These are phyloP conservation scores for Nothura maculosa DNA, from an alignment of 2,797 vertebrate species.

Conservation along the genomic window DNA sequence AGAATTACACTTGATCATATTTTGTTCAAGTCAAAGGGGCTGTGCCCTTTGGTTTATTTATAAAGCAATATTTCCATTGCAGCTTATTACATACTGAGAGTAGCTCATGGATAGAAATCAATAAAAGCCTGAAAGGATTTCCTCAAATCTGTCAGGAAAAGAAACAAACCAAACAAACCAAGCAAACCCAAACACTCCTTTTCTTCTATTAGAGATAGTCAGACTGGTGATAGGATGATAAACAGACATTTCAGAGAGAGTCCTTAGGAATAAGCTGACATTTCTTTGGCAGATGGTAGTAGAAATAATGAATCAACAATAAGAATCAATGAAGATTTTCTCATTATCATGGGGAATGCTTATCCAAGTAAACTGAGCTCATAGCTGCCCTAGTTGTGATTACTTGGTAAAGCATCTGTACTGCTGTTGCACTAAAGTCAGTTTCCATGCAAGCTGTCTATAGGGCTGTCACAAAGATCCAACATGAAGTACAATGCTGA, in stretches of 20 bases:
- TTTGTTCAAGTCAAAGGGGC: background rate
- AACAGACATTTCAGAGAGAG: background rate
- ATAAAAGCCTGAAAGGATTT: background rate
- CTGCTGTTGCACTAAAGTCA: background rate
- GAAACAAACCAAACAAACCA: too few species aligned
- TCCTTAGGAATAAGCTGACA: background rate
- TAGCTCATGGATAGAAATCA: background rate
- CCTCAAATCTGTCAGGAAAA: background rate
- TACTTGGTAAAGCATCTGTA: background rate
- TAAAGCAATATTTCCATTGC: conserved; percentile 8
- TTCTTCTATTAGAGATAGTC: background rate
- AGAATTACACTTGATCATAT: background rate
- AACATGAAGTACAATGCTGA: background rate
- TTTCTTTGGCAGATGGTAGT: background rate
- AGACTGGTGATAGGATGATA: too few species aligned
- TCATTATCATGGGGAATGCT: background rate
- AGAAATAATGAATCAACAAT: background rate
- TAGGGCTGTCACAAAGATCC: background rate
- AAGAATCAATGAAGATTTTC: background rate
- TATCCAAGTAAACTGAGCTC: background rate
- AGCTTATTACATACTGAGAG: background rate
- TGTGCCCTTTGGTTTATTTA: background rate
- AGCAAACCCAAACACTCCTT: background rate
- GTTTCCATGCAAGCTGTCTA: rapidly evolving
- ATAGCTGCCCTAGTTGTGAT: background rate